Percentiles rank a stretch among this genome's conserved stretches.
Evolutionary conservation across 2,113 vertebrate species (phyloP).

Genomic region (Paraplagusia blochii): DNA sequence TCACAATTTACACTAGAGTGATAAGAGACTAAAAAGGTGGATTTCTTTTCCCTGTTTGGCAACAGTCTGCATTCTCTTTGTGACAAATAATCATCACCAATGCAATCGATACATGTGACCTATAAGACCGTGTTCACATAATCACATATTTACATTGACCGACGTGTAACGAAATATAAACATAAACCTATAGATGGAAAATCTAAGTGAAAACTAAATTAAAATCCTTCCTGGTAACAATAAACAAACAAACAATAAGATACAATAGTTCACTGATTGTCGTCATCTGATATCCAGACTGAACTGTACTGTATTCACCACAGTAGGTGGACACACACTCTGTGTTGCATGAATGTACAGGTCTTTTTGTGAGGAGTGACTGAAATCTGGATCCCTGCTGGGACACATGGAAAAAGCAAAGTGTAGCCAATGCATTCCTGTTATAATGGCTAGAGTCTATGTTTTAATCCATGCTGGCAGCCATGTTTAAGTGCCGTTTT

Average conservation of each 20-base stretch:
- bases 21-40: not conserved
- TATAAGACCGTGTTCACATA: slow-evolving; percentile 15
- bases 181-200: slow-evolving; percentile 2
- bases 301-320: slow-evolving; percentile 1
- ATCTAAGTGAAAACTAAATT: no score
- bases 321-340: not conserved
- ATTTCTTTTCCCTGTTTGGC: slow-evolving; percentile 39
- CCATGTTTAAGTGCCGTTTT: no score
- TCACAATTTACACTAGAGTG: not conserved
- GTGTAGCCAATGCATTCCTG: no score
- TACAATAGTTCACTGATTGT: slow-evolving; percentile 43
- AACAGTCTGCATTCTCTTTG: slow-evolving; percentile 10
- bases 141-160: slow-evolving; percentile 4
- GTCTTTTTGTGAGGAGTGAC: no score
- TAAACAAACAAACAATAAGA: not conserved
- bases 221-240: slow-evolving; percentile 36
- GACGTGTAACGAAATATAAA: slow-evolving; percentile 19
- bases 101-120: slow-evolving; percentile 6
- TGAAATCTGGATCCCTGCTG: no score
- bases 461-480: no score
- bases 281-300: slow-evolving; percentile 26
- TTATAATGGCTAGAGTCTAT: no score
- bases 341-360: slow-evolving; percentile 6
- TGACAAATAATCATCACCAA: slow-evolving; percentile 2
- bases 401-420: no score